Percentiles rank a stretch among this genome's conserved stretches.
phyloP scores from a whole-genome alignment of 2,888 invertebrate genomes.

The Chelonus formosanus region DNA sequence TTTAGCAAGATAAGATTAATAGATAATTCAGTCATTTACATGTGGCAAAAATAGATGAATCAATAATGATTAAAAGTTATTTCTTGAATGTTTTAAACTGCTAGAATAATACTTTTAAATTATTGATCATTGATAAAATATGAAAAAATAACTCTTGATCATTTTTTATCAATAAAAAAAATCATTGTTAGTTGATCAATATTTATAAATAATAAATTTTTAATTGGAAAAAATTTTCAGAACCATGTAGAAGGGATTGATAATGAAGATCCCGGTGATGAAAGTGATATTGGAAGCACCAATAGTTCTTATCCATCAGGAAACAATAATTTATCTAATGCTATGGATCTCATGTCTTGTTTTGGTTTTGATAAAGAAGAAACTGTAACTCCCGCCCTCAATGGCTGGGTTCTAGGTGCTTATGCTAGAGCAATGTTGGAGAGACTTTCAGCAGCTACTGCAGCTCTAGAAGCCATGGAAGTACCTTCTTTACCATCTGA shows the following conservation, averaged over 20 bases:
- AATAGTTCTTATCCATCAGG: conserved; percentile 56
- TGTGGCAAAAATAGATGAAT: no score
- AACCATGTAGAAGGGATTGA: conserved; percentile 49
- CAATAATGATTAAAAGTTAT: no score
- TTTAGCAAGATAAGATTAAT: no score
- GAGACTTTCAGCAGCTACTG: conserved; percentile 59
- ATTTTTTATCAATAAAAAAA: no score
- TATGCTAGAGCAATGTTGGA: conserved; percentile 61
- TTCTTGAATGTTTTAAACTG: no score
- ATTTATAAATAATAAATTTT: neutral
- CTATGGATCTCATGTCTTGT: conserved; percentile 55
- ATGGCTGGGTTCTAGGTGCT: conserved; percentile 60
- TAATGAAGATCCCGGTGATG: conserved; percentile 56
- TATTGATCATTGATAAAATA: no score
- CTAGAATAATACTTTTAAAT: no score
- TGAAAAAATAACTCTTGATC: no score
- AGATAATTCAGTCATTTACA: no score
- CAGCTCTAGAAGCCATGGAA: conserved; percentile 56
- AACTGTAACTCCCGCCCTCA: conserved; percentile 56
- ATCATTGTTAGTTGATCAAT: no score
- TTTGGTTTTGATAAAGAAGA: conserved; percentile 59
- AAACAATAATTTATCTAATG: conserved; percentile 52
- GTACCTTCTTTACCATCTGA: conserved; percentile 57
- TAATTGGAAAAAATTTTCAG: conserved; percentile 37
- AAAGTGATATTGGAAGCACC: conserved; percentile 55